A percentile compares a stretch with the other conserved stretches of the same genome.
phyloP scores from a whole-genome alignment of 1,140 invertebrate genomes.

The Portunus trituberculatus region DNA sequence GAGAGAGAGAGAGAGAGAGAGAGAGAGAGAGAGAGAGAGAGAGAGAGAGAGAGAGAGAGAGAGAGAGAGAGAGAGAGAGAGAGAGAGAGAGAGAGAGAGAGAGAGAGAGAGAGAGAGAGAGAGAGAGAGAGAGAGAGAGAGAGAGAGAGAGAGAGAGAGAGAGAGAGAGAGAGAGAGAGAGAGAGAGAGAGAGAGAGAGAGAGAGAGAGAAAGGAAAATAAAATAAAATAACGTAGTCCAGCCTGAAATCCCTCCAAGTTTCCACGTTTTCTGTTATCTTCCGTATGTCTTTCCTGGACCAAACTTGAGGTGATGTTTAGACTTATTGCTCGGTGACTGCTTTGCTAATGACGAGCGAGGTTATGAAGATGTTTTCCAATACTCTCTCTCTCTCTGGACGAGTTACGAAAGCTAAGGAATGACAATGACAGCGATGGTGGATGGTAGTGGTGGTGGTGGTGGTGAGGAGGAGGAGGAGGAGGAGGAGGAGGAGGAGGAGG shows the following conservation, averaged over 20 bases:
- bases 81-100: conserved; percentile 24
- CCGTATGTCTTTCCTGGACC: too few relatives aligned
- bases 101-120: background rate
- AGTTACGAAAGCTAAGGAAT: too few relatives aligned
- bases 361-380: background rate
- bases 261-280: too few relatives aligned
- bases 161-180: conserved; percentile 25
- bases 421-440: too few relatives aligned
- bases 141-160: conserved; percentile 36
- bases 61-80: background rate
- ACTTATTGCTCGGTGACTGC: too few relatives aligned
- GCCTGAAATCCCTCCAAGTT: background rate
- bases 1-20: too few relatives aligned
- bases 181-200: conserved; percentile 57
- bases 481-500: too few relatives aligned
- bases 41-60: background rate
- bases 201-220: conserved; percentile 21
- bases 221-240: background rate
- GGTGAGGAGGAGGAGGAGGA: too few relatives aligned
- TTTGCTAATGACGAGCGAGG: too few relatives aligned
- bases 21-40: too few relatives aligned
- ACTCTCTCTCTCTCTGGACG: background rate
- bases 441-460: too few relatives aligned
- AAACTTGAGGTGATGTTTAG: too few relatives aligned
- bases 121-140: background rate